Conservation (phyloP, 2,113 vertebrate species). For the Tupaia chinensis region DNA sequence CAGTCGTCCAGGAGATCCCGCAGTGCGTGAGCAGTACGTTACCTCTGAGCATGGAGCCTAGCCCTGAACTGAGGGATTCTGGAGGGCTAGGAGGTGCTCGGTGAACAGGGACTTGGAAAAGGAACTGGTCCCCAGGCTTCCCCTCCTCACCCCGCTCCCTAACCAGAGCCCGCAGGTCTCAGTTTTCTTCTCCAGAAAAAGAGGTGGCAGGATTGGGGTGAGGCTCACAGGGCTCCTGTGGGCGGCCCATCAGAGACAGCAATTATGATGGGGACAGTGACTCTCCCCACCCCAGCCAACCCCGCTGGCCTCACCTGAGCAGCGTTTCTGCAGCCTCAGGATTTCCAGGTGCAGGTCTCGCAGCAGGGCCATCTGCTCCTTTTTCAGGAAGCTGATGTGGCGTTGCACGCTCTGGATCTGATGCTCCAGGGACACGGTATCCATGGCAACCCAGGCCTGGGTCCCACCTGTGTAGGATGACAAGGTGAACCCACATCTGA, state of each 20-base stretch:
- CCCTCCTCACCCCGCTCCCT: not conserved
- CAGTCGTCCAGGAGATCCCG: too few species aligned
- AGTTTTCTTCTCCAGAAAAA: slow-evolving; percentile 17
- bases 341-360: slow-evolving; percentile 97
- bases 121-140: not conserved
- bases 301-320: slow-evolving; percentile 90
- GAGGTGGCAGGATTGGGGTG: not conserved
- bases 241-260: not conserved
- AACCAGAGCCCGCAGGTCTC: not conserved
- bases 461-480: slow-evolving; percentile 70
- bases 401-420: slow-evolving; percentile 96
- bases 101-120: not conserved
- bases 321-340: slow-evolving; percentile 96
- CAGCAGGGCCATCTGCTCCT: slow-evolving; percentile 96
- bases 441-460: slow-evolving; percentile 89
- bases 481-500: slow-evolving; percentile 45
- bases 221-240: not conserved
- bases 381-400: slow-evolving; percentile 94
- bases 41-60: too few species aligned
- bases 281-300: fast-evolving
- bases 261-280: not conserved
- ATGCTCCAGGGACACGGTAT: slow-evolving; percentile 91
- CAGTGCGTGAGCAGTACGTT: too few species aligned
- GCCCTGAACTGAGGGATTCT: not conserved
- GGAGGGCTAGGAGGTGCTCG: not conserved